Base-by-base conservation (phyloP, 2,113 vertebrate species). In the Nerophis lumbriciformis region DNA sequence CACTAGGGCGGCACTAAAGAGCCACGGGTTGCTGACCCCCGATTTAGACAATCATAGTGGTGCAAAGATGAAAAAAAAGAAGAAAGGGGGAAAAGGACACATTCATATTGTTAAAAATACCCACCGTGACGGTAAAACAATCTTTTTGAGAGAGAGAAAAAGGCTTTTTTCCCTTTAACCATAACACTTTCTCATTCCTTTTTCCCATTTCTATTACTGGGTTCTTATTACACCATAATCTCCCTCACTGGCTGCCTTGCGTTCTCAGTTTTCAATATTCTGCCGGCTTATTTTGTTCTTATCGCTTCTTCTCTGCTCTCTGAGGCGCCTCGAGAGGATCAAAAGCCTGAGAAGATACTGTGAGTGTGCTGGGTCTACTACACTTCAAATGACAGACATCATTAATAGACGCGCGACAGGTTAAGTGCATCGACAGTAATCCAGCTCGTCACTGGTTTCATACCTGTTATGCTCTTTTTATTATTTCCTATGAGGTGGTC, bases 331-430 rank as follows among this genome's bases (percentile, higher is more conserved):
- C 57, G 14, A 37, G 13, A 71, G 71, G 68, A 60, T 72, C 16
- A 75, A 57, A 68, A 53, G 37, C 63, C 59, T 15, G 62, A 60
- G n/a, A 6, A 19, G 51, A 73, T 19, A 8, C 47, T 51, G 50
- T 15, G 35, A 14, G 6, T 47, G 54, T 63, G 72, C 78, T 68
- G 63, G 69, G 69, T 61, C 69, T 16, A 19, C 28, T 56, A 53
- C 60, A 63, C 77, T 69, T 78, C 62, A 71, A 42, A 68, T 69
- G 63, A 70, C 65, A 66, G 59, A 37, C 63, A 62, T 60, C 55
- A 59, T 50, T 69, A 68, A 69, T 47, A 36, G 56, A 37, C 38
- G 11, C 61, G 12, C 4, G 28, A 65, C 60, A 66, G 53, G 64
- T 19, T 45, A 65, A 76, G 76, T n/a, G 48, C 61, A 54, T 37